phyloP scores from a whole-genome alignment of 2,888 invertebrate genomes.

The Lasioglossum villosulum region DNA sequence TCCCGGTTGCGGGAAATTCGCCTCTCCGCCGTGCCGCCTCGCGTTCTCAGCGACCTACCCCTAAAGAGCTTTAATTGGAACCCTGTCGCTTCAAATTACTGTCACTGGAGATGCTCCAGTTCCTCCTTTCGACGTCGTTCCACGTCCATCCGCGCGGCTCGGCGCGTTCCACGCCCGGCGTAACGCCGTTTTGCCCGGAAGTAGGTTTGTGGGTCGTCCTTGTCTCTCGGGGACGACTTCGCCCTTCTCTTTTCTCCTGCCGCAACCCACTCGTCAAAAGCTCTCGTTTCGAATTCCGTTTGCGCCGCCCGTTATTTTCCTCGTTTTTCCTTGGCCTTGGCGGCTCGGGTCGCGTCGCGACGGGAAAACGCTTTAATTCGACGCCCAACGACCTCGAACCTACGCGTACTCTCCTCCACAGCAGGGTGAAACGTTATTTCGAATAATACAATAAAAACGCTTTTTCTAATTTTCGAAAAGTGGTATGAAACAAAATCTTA shows the following conservation, averaged over 20 bases:
- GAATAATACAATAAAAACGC: too few species aligned
- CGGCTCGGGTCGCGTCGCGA: background rate
- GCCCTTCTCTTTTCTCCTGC: conserved; percentile 34
- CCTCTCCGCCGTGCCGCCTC: background rate
- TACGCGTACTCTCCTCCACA: background rate
- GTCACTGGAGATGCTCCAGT: conserved; percentile 75
- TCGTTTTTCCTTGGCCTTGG: conserved; percentile 60
- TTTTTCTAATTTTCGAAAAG: too few species aligned
- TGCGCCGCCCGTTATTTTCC: conserved; percentile 48
- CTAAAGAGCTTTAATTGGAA: conserved; percentile 79
- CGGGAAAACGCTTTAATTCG: conserved; percentile 44
- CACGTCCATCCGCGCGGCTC: conserved; percentile 14
- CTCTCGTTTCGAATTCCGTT: conserved; percentile 54
- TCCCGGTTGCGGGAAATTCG: conserved; percentile 54
- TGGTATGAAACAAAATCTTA: too few species aligned
- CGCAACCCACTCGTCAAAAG: conserved; percentile 41
- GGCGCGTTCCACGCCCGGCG: conserved; percentile 45
- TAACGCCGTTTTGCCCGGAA: conserved; percentile 66
- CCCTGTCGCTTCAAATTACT: conserved; percentile 77
- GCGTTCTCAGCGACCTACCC: conserved; percentile 51
- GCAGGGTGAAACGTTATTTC: background rate
- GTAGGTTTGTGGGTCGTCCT: conserved; percentile 68
- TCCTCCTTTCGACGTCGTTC: conserved; percentile 66
- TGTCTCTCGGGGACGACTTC: conserved; percentile 58
- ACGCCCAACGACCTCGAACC: background rate